phyloP scores from a whole-genome alignment of 2,797 vertebrate genomes.

The Gambusia yucatana region DNA sequence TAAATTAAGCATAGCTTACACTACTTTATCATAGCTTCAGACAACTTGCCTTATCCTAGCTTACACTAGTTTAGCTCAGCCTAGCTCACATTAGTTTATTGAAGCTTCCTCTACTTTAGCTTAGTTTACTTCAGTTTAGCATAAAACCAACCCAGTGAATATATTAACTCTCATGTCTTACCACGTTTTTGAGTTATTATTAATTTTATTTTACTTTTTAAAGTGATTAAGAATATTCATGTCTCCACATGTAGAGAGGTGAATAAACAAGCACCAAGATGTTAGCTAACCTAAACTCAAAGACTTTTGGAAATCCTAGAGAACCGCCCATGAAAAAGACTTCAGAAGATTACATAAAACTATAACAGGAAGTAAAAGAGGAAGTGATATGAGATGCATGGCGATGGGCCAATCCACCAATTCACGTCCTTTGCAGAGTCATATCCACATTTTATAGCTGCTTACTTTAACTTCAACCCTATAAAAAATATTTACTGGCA shows the following conservation, averaged over 20 bases:
- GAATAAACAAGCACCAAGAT: background rate
- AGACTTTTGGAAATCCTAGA: background rate
- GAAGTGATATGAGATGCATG: background rate
- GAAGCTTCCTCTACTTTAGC: background rate
- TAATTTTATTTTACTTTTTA: background rate
- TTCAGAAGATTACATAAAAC: background rate
- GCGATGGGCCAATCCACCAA: background rate
- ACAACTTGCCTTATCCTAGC: too few relatives aligned
- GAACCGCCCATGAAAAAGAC: background rate
- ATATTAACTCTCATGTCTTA: background rate
- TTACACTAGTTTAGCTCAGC: too few relatives aligned
- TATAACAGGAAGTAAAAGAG: background rate
- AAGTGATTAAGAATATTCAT: background rate
- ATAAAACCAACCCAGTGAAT: background rate
- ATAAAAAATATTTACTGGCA: background rate
- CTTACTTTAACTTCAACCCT: background rate
- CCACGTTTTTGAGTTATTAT: background rate
- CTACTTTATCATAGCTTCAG: too few relatives aligned
- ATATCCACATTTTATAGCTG: background rate
- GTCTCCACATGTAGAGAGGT: background rate
- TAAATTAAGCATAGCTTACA: too few relatives aligned
- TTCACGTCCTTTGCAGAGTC: background rate
- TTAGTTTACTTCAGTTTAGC: background rate
- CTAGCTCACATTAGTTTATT: too few relatives aligned
- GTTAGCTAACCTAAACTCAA: background rate